Evolutionary conservation across 2,113 vertebrate species (phyloP).

Genomic region (Paedocypris sp.): DNA sequence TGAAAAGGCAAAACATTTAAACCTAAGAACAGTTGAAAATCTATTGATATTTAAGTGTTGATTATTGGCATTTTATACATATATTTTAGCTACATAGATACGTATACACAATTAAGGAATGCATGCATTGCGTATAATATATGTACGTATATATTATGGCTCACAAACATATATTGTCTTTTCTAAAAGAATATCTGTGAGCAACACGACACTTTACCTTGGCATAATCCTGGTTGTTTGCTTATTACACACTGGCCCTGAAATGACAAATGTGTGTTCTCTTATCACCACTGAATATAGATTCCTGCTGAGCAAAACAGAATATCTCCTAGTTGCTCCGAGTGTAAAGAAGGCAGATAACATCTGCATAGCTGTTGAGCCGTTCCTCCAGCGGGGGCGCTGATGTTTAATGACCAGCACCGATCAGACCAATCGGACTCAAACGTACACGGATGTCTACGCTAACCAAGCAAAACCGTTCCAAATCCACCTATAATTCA

Average conservation of each 20-base stretch:
- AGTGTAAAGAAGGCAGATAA: slow-evolving; percentile 18
- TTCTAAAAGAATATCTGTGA: not conserved
- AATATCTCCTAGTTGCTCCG: slow-evolving; percentile 26
- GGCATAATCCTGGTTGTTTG: slow-evolving; percentile 19
- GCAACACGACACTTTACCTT: slow-evolving; percentile 4
- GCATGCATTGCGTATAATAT: too few relatives aligned
- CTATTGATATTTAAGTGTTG: too few relatives aligned
- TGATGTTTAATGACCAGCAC: slow-evolving; percentile 19
- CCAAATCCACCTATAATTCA: slow-evolving; percentile 40
- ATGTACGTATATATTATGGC: too few relatives aligned
- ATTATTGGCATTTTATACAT: too few relatives aligned
- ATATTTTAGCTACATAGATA: too few relatives aligned
- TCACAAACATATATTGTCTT: too few relatives aligned
- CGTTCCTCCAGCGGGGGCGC: slow-evolving; percentile 13
- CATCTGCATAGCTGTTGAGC: slow-evolving; percentile 22
- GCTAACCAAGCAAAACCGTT: slow-evolving; percentile 37
- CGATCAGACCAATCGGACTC: slow-evolving; percentile 28
- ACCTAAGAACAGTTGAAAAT: too few relatives aligned
- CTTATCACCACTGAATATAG: slow-evolving; percentile 43
- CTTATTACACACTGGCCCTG: slow-evolving; percentile 39
- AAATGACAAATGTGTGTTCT: slow-evolving; percentile 44
- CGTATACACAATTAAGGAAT: too few relatives aligned
- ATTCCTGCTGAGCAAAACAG: slow-evolving; percentile 37
- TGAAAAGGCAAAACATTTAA: too few relatives aligned
- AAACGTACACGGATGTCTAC: slow-evolving; percentile 36